Conservation (phyloP, 2,113 vertebrate genomes). For the Parus major region DNA sequence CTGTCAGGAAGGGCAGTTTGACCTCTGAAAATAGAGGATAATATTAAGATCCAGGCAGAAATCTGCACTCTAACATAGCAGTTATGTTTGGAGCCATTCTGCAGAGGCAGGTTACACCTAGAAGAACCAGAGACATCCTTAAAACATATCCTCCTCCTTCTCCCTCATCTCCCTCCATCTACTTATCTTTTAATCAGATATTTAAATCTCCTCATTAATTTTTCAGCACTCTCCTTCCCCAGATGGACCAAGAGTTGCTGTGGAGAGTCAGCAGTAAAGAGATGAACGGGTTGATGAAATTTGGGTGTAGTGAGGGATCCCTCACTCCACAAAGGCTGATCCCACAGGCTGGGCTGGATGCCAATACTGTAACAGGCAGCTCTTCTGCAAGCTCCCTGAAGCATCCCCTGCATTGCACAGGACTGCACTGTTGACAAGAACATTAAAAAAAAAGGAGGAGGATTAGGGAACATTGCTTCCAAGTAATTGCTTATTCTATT, state of each 20-base stretch:
- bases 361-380: not conserved
- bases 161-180: not conserved
- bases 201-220: not conserved
- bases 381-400: not conserved
- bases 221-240: not conserved
- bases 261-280: not conserved
- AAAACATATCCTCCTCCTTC: not conserved
- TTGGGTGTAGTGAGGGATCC: not conserved
- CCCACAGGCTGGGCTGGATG: not conserved
- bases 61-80: not conserved
- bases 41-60: not conserved
- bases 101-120: not conserved
- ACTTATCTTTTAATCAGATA: not conserved
- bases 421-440: not conserved
- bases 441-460: not conserved
- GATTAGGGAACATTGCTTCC: not conserved
- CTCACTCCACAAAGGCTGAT: not conserved
- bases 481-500: accelerated
- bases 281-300: not conserved
- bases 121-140: not conserved
- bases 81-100: not conserved
- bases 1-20: not conserved
- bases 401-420: not conserved
- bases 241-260: not conserved
- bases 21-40: not conserved